These are phyloP conservation scores for Felis chaus DNA, from an alignment of 2,113 vertebrate genomes.

Conservation along the genomic window DNA sequence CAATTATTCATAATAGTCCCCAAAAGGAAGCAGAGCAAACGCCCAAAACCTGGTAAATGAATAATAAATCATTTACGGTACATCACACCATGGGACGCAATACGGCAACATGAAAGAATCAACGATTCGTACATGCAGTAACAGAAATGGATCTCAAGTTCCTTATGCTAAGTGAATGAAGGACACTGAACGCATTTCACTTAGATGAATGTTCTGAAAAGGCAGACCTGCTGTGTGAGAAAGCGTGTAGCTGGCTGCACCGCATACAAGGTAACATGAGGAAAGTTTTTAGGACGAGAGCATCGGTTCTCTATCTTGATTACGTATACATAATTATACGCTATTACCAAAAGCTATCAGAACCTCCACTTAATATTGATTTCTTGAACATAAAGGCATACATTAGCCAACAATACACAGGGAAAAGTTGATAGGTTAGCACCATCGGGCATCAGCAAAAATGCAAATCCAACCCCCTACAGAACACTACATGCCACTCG, in stretches of 20 bases:
- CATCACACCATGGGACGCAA: not conserved
- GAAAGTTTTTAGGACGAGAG: not conserved
- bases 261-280: not conserved
- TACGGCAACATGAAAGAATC: not conserved
- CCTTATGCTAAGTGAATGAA: not conserved
- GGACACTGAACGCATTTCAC: not conserved
- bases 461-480: not conserved
- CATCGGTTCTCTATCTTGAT: not conserved
- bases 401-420: not conserved
- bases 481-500: not conserved
- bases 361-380: not conserved
- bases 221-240: not conserved
- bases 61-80: not conserved
- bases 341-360: not conserved
- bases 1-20: not conserved
- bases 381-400: not conserved
- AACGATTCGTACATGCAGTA: not conserved
- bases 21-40: not conserved
- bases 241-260: not conserved
- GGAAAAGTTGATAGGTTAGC: not conserved
- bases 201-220: not conserved
- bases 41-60: not conserved
- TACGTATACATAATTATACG: not conserved
- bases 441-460: not conserved
- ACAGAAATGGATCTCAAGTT: not conserved